Base-by-base conservation (phyloP, 2,888 invertebrate genomes). In the Idaea aversata region DNA sequence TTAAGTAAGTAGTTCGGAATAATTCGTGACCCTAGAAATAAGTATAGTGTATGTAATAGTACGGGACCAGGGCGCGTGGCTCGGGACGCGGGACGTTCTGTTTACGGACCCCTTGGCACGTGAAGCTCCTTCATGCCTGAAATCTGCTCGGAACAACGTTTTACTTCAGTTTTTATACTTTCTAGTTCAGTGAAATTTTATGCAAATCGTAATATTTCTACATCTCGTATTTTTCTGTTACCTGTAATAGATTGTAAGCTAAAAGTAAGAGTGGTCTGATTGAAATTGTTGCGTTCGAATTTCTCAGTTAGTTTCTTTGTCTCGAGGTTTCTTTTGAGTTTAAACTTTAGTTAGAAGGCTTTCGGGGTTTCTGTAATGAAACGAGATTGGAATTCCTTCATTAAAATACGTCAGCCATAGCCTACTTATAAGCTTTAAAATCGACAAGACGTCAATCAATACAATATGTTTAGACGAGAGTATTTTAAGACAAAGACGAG, bases 51-150 rank as follows among this genome's bases (percentile, higher is more conserved):
- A 67, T 66, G 63, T 66, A 70, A 72, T 67, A 65, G 25, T 25
- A 25, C 25, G 25, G 25, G 25, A 3, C 25, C 3, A 25, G 25
- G 3, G 25, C 25, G 25, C 25, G 25, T 25, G 25, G 25, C 25
- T 1, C 25, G 25, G 25, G 25, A 25, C 67, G 65, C 65, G 66
- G 66, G 66, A 64, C 67, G 65, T 61, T 61, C 67, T 72, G 68
- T 72, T 73, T 69, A 69, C 71, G 70, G 66, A 70, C 59, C 69
- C 70, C 71, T 70, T 65, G 71, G 68, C 68, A 64, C 71, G 70
- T 64, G 69, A 67, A 70, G 70, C 58, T 59, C 70, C 64, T 65
- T 70, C 68, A 63, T 65, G 64, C 69, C 64, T 69, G 65, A 70
- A 73, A 72, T 73, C 71, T 67, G 69, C 68, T 72, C 69, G 67